Conservation (phyloP, 2,113 vertebrate genomes). For the Cromileptes altivelis region DNA sequence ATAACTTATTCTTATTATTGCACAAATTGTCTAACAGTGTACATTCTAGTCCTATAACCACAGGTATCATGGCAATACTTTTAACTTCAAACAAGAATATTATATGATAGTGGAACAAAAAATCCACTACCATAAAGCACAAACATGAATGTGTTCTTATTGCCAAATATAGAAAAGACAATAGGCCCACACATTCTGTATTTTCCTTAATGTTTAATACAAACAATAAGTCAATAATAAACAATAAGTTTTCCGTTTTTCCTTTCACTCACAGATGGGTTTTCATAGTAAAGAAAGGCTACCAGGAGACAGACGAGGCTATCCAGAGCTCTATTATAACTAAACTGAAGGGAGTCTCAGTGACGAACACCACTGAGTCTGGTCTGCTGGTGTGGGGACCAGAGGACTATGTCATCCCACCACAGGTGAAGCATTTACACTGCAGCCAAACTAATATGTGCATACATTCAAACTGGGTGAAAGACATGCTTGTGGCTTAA, state of each 20-base stretch:
- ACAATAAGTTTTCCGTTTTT: background rate
- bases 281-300: slow-evolving; percentile 92
- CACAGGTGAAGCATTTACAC: slow-evolving; percentile 85
- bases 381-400: slow-evolving; percentile 91
- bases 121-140: background rate
- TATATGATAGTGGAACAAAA: background rate
- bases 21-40: background rate
- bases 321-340: slow-evolving; percentile 92
- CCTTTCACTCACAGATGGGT: slow-evolving; percentile 88
- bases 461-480: background rate
- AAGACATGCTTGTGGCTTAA: background rate
- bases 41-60: background rate
- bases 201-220: background rate
- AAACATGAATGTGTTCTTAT: background rate
- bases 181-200: background rate
- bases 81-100: background rate
- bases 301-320: slow-evolving; percentile 91
- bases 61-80: background rate
- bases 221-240: background rate
- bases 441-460: background rate
- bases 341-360: slow-evolving; percentile 92
- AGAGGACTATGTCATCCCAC: slow-evolving; percentile 93
- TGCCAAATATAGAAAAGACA: background rate
- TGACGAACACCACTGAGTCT: slow-evolving; percentile 89
- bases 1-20: too few relatives aligned